Evolutionary conservation across 1,140 invertebrate genomes (phyloP).

Genomic region (Adelges cooleyi): DNA sequence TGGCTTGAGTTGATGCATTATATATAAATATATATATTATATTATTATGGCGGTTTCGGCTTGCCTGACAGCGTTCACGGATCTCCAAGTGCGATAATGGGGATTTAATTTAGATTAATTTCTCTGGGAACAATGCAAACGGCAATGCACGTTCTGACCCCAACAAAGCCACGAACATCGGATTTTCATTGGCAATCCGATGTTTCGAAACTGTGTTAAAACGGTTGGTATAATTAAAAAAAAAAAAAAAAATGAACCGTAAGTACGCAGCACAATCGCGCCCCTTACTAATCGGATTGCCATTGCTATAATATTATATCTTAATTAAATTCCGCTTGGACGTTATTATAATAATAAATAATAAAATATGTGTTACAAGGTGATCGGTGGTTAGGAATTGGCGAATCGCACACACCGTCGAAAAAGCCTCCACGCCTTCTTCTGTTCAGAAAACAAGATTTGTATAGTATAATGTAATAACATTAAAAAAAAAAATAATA

Average conservation of each 20-base stretch:
- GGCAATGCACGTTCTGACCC: conserved; percentile 13
- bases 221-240: too few species aligned
- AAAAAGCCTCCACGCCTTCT: not conserved
- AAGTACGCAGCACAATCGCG: too few species aligned
- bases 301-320: conserved; percentile 2
- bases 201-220: conserved; percentile 4
- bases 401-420: conserved; percentile 5
- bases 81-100: not conserved
- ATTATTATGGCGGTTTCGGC: too few species aligned
- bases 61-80: not conserved
- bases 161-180: conserved; percentile 10
- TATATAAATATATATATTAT: too few species aligned
- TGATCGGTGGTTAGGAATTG: conserved; percentile 20
- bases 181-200: conserved; percentile 12
- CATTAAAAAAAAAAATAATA: too few species aligned
- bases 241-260: too few species aligned
- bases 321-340: conserved; percentile 18
- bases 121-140: not conserved
- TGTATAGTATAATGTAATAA: too few species aligned
- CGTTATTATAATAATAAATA: not conserved
- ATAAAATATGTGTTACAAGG: conserved; percentile 19
- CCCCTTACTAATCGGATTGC: too few species aligned
- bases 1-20: too few species aligned
- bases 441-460: not conserved
- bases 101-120: conserved; percentile 23